phyloP scores from a whole-genome alignment of 2,797 vertebrate species.

The Babyrousa celebensis region DNA sequence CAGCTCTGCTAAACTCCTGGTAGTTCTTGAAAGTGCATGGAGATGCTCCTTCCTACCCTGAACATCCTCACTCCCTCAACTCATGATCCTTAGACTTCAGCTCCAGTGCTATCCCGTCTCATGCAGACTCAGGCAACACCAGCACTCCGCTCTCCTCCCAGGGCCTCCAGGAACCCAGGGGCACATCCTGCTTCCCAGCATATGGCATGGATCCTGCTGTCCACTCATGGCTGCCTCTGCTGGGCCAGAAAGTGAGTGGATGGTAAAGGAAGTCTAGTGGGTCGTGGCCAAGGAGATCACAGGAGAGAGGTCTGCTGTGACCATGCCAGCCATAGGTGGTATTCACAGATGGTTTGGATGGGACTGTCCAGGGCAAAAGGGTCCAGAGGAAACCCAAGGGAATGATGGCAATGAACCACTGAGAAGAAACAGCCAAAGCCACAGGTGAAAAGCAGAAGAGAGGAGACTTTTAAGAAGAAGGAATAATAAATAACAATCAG shows the following conservation, averaged over 20 bases:
- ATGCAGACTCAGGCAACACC: background rate
- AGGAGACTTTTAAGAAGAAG: constrained; percentile 20
- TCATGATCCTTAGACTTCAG: background rate
- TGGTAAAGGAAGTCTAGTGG: background rate
- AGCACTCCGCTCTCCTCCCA: background rate
- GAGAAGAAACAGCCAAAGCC: constrained; percentile 14
- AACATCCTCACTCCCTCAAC: background rate
- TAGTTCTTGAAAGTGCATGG: background rate
- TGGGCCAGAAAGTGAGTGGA: background rate
- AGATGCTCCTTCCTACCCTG: background rate
- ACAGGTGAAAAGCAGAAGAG: constrained; percentile 23
- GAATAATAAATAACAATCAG: constrained; percentile 21
- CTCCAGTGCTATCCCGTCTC: background rate
- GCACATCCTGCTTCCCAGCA: background rate
- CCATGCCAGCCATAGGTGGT: background rate
- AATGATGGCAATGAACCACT: background rate
- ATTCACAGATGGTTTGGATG: background rate
- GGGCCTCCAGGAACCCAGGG: background rate
- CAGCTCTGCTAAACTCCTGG: background rate
- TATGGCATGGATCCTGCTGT: background rate
- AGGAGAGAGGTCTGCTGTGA: background rate
- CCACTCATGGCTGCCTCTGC: background rate
- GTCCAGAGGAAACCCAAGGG: constrained; percentile 13
- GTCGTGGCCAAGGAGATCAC: background rate
- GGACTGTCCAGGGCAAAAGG: background rate